phyloP scores from a whole-genome alignment of 2,113 vertebrate species.

The Macrotis lagotis region DNA sequence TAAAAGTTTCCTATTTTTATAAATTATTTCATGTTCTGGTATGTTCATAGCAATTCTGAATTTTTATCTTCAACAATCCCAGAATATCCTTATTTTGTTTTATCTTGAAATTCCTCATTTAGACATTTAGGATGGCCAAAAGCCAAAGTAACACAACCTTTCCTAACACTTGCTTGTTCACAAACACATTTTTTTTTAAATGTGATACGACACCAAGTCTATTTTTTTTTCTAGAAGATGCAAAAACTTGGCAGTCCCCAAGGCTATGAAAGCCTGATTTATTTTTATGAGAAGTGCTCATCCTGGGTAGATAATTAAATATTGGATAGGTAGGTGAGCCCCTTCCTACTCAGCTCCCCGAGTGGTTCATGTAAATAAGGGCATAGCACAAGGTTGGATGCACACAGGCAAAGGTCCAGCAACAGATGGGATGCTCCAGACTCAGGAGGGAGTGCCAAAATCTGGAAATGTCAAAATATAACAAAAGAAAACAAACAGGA shows the following conservation, averaged over 20 bases:
- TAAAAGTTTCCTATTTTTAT: background rate
- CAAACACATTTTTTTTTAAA: constrained; percentile 53
- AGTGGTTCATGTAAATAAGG: constrained; percentile 51
- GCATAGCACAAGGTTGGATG: constrained; percentile 67
- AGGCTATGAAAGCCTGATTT: constrained; percentile 34
- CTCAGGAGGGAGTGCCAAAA: constrained; percentile 63
- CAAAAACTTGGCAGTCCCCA: constrained; percentile 37
- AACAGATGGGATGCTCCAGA: constrained; percentile 75
- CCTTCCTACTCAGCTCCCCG: constrained; percentile 9
- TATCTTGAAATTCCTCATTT: constrained; percentile 3
- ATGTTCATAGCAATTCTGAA: background rate
- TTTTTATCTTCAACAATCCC: background rate
- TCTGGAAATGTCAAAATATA: constrained; percentile 74
- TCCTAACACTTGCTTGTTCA: constrained; percentile 21
- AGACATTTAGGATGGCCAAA: background rate
- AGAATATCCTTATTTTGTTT: constrained; percentile 17
- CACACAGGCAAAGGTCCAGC: constrained; percentile 67
- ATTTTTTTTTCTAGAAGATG: constrained; percentile 29
- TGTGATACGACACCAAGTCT: constrained; percentile 33
- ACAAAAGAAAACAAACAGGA: constrained; percentile 62
- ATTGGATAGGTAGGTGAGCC: constrained; percentile 11
- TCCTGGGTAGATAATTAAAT: constrained; percentile 40
- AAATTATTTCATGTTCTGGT: background rate
- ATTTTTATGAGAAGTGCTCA: constrained; percentile 44
- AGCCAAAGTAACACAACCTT: constrained; percentile 16